phyloP scores from a whole-genome alignment of 2,888 invertebrate species.

The Boloria euphrosyne region DNA sequence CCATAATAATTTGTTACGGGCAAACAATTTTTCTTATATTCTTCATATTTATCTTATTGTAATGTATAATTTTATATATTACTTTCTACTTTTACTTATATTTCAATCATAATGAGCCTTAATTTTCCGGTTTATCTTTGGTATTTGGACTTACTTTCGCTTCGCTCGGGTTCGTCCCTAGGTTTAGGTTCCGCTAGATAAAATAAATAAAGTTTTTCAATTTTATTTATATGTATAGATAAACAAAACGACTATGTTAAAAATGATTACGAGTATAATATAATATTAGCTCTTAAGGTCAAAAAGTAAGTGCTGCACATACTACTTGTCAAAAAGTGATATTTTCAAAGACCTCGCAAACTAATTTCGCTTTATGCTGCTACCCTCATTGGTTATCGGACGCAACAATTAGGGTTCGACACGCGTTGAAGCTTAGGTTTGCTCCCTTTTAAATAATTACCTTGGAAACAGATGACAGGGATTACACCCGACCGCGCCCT shows the following conservation, averaged over 20 bases:
- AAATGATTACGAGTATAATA: neutral
- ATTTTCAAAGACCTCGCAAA: slow-evolving; percentile 35
- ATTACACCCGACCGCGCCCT: slow-evolving; percentile 61
- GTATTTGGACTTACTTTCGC: no score
- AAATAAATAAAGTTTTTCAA: no score
- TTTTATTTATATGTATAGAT: no score
- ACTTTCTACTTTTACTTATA: neutral
- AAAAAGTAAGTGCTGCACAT: neutral
- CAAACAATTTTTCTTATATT: neutral
- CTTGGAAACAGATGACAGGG: slow-evolving; percentile 80
- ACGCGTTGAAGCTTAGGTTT: slow-evolving; percentile 71
- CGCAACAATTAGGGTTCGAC: slow-evolving; percentile 76
- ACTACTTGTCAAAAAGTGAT: slow-evolving; percentile 20
- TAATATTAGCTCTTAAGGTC: neutral
- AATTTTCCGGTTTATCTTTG: no score
- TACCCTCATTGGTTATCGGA: slow-evolving; percentile 70
- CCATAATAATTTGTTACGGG: slow-evolving; percentile 12
- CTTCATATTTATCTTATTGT: neutral
- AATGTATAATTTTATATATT: neutral
- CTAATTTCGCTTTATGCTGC: slow-evolving; percentile 38
- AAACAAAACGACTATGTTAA: no score
- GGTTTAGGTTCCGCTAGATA: no score
- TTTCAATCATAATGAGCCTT: no score
- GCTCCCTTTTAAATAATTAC: slow-evolving; percentile 80
- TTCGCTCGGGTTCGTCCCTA: no score